These are phyloP conservation scores for Lysandra bellargus DNA, from an alignment of 2,888 invertebrate genomes.

Conservation along the genomic window DNA sequence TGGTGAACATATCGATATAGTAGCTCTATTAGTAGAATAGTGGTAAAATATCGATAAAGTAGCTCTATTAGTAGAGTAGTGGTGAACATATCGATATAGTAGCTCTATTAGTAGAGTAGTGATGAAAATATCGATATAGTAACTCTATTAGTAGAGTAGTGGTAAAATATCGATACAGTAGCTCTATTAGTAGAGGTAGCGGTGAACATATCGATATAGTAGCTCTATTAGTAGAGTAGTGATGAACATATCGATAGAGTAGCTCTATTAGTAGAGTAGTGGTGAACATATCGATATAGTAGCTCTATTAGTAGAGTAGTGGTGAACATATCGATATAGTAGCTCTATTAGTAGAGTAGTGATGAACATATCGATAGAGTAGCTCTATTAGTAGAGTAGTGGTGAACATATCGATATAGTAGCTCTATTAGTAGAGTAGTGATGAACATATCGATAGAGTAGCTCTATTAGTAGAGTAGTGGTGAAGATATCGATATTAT, in stretches of 20 bases:
- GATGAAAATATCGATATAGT: neutral
- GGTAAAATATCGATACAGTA: neutral
- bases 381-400: too few relatives aligned
- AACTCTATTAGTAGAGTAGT: neutral
- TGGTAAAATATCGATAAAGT: conserved; percentile 4
- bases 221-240: too few relatives aligned
- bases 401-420: neutral
- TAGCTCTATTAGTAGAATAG: neutral
- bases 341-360: neutral
- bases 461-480: neutral
- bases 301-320: neutral
- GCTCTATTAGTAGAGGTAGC: too few relatives aligned
- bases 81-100: neutral
- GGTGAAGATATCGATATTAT: neutral
- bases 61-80: neutral
- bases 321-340: neutral
- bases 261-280: neutral
- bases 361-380: neutral
- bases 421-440: too few relatives aligned
- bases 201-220: neutral
- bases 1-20: too few relatives aligned
- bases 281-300: neutral
- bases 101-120: neutral
- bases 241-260: too few relatives aligned
- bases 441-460: too few relatives aligned